phyloP scores from a whole-genome alignment of 2,888 invertebrate species.

The Chelonus formosanus region DNA sequence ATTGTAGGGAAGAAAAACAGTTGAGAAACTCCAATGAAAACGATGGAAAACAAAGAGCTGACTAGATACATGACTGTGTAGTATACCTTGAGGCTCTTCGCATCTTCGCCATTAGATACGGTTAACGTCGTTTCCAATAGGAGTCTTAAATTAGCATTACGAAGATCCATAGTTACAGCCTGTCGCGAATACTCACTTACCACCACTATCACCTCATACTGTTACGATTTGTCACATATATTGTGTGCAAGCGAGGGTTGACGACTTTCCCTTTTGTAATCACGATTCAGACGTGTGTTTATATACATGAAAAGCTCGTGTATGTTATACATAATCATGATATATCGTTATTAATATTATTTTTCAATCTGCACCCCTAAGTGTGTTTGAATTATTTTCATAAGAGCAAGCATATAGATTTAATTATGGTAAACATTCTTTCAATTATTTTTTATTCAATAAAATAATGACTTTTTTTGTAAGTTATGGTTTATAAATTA shows the following conservation, averaged over 20 bases:
- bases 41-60: slow-evolving; percentile 21
- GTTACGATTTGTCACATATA: slow-evolving; percentile 46
- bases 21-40: slow-evolving; percentile 13
- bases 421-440: no score
- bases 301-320: slow-evolving; percentile 50
- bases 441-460: no score
- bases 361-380: no score
- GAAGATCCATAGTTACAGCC: slow-evolving; percentile 57
- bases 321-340: slow-evolving; percentile 45
- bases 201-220: slow-evolving; percentile 38
- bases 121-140: slow-evolving; percentile 52
- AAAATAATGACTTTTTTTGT: no score
- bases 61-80: slow-evolving; percentile 11
- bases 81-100: slow-evolving; percentile 32
- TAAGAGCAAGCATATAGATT: no score
- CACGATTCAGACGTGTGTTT: slow-evolving; percentile 55
- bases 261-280: slow-evolving; percentile 43
- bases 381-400: no score
- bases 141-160: slow-evolving; percentile 60
- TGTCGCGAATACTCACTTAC: slow-evolving; percentile 37
- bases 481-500: no score
- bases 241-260: slow-evolving; percentile 43
- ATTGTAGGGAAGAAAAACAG: slow-evolving; percentile 1
- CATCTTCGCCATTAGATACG: slow-evolving; percentile 52
- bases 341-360: slow-evolving; percentile 42